Conservation (phyloP, 2,113 vertebrate species). For the Zosterops lateralis region DNA sequence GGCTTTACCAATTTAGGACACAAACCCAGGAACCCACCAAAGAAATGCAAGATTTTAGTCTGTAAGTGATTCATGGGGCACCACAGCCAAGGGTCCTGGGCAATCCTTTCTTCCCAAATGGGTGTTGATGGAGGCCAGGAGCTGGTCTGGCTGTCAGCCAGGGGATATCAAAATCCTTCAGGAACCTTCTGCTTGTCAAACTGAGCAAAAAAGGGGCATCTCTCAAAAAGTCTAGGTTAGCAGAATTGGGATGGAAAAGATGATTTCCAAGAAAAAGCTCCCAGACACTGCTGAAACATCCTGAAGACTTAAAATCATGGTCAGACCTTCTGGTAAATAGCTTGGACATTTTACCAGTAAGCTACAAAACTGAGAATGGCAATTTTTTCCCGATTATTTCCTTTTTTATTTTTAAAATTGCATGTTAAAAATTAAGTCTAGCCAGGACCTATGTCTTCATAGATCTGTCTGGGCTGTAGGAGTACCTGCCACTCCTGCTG, state of each 20-base stretch:
- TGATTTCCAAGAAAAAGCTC: background rate
- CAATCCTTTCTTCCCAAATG: background rate
- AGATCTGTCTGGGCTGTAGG: background rate
- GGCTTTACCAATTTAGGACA: background rate
- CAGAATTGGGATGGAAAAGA: background rate
- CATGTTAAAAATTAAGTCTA: background rate
- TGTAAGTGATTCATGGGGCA: background rate
- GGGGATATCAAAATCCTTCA: background rate
- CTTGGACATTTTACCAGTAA: background rate
- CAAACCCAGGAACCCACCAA: background rate
- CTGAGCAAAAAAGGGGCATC: background rate
- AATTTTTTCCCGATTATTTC: fast-evolving
- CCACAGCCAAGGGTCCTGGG: fast-evolving
- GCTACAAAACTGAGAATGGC: background rate
- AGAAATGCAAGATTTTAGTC: background rate
- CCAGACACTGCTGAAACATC: background rate
- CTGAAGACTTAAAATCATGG: background rate
- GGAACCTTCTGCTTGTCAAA: background rate
- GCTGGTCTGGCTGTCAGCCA: background rate
- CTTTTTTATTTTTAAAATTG: background rate
- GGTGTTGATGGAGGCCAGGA: background rate
- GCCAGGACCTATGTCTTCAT: background rate
- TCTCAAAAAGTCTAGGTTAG: background rate
- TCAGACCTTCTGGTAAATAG: background rate
- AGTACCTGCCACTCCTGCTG: background rate